Evolutionary conservation across 2,113 vertebrate species (phyloP).

Genomic region (Upupa epops): DNA sequence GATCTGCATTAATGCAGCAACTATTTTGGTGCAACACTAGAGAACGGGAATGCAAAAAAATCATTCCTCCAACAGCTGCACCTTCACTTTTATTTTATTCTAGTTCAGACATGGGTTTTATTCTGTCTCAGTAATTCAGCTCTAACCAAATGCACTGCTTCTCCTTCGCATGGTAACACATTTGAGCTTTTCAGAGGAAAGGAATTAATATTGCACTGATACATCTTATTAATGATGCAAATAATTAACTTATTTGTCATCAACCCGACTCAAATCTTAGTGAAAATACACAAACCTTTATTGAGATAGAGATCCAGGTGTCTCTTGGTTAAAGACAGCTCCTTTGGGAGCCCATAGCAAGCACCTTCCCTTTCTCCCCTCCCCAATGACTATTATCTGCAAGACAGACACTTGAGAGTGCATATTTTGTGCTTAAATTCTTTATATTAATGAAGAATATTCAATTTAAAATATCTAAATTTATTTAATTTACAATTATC

Average conservation of each 20-base stretch:
- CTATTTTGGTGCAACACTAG: not conserved
- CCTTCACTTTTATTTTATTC: not conserved
- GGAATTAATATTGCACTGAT: not conserved
- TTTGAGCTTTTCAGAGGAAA: not conserved
- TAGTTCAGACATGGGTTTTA: not conserved
- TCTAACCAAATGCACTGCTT: not conserved
- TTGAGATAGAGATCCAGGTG: not conserved
- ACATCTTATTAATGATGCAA: not conserved
- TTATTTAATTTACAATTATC: not conserved
- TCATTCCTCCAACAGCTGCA: not conserved
- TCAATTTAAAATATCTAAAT: too few species aligned
- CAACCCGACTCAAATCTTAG: not conserved
- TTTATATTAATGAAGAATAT: not conserved
- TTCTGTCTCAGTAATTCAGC: not conserved
- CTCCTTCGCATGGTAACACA: not conserved
- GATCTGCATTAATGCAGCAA: not conserved
- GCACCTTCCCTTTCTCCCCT: not conserved
- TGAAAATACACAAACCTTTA: not conserved
- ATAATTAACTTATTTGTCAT: not conserved
- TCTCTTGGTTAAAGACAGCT: fast-evolving
- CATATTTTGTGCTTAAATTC: not conserved
- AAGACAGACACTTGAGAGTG: not conserved
- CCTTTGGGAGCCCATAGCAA: not conserved
- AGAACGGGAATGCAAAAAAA: not conserved
- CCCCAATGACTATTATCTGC: not conserved